phyloP scores from a whole-genome alignment of 2,888 invertebrate species.

The Galeopsomyia nigrocyanea region DNA sequence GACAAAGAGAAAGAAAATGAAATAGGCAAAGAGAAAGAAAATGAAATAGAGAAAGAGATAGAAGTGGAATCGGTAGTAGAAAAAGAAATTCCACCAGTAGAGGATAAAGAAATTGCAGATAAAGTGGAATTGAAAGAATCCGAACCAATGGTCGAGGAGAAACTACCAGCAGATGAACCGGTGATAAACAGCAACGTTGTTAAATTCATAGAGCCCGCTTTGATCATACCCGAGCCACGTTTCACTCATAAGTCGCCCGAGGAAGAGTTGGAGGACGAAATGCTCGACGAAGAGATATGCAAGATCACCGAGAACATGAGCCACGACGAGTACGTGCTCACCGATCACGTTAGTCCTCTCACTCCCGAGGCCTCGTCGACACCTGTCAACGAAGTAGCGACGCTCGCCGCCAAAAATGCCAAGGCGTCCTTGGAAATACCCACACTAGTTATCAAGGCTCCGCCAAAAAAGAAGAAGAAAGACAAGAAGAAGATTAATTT shows the following conservation, averaged over 20 bases:
- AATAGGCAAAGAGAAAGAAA: slow-evolving; percentile 4
- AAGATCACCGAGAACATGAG: slow-evolving; percentile 68
- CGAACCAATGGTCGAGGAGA: not conserved
- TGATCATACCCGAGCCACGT: slow-evolving; percentile 23
- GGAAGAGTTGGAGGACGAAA: slow-evolving; percentile 62
- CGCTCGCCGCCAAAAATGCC: not conserved
- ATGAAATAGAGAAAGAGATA: not conserved
- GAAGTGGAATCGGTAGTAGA: not conserved
- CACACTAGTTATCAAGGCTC: not conserved
- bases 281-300: slow-evolving; percentile 66
- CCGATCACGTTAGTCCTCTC: slow-evolving; percentile 63
- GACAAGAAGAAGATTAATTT: slow-evolving; percentile 57
- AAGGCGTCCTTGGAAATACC: not conserved
- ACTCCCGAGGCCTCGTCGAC: slow-evolving; percentile 55
- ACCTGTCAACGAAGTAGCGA: slow-evolving; percentile 43
- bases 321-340: slow-evolving; percentile 66
- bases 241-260: slow-evolving; percentile 46
- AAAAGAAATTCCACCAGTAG: not conserved
- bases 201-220: not conserved
- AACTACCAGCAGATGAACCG: not conserved
- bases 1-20: too few species aligned
- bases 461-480: slow-evolving; percentile 41
- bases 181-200: not conserved
- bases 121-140: too few species aligned
- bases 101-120: not conserved